Percentiles rank a stretch among this genome's conserved stretches.
Evolutionary conservation across 2,888 invertebrate species (phyloP).

Genomic region (Stramonita haemastoma): DNA sequence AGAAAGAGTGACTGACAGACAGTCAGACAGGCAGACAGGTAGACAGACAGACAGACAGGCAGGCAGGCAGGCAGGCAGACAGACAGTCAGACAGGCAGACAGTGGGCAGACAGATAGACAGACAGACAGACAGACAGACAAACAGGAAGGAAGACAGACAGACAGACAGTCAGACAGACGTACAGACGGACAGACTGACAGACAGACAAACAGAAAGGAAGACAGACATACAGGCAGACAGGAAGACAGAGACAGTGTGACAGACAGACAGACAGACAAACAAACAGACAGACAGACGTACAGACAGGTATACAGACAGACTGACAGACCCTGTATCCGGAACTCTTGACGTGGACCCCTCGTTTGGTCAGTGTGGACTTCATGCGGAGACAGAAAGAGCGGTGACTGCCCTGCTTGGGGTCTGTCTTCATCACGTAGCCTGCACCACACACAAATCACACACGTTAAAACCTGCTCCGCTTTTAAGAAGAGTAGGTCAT

Average conservation of each 20-base stretch:
- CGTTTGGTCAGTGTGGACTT: slow-evolving; percentile 97
- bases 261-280: neutral
- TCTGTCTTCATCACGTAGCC: slow-evolving; percentile 73
- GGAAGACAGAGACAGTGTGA: neutral
- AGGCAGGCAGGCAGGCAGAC: neutral
- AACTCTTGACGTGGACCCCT: slow-evolving; percentile 84
- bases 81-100: neutral
- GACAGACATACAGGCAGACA: neutral
- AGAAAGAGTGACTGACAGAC: neutral
- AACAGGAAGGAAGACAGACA: neutral
- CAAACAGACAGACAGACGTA: neutral
- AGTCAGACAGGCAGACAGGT: neutral
- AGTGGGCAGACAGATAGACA: neutral
- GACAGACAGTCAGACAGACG: neutral
- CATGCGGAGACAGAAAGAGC: slow-evolving; percentile 90
- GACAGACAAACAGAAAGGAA: neutral
- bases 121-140: slow-evolving; percentile 6
- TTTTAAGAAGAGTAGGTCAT: too few species aligned
- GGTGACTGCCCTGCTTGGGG: slow-evolving; percentile 66
- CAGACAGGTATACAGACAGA: neutral
- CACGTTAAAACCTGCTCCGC: too few species aligned
- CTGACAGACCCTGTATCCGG: slow-evolving; percentile 74
- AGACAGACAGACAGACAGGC: neutral
- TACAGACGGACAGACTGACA: neutral
- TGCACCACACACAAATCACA: slow-evolving; percentile 45